Evolutionary conservation across 2,113 vertebrate species (phyloP), one percentile per base, ranked within the genome.

Genomic region (Onychostoma macrolepis): DNA sequence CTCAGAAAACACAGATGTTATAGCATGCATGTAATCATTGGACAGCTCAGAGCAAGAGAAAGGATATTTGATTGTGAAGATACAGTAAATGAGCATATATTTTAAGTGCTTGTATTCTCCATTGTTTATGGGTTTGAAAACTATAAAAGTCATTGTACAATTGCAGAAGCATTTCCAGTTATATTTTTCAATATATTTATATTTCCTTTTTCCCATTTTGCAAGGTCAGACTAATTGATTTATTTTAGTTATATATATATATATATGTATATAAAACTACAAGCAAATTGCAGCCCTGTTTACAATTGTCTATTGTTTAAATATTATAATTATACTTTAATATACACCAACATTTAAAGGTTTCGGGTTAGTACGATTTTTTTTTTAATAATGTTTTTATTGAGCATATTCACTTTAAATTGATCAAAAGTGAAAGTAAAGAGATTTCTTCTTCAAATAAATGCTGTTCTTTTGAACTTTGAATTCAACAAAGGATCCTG

Each of bases 1-100:
- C 79, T 43, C 6, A 8, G 53, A 63, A 8, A 30, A 45, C 5
- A 41, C 80, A 45, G 24, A 80, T 5, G 80, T 48, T 21, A 15
- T n/a, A 28, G 80, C 80, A 71, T 71, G 63, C 28, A 21, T 83
- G 63, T 50, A 48, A 33, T 71, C 28, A 50, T 8, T 83, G 63
- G 43, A 50, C 17, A 36, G 41, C 8, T 83, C 11, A 24, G 63
- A 50, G 26, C 11, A 24, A 50, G 80, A 83, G 63, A 71, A 11
- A 48, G 41, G 17, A 21, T 6, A 67, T 67, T n/a, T 82, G 3
- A 30, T 15, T 41, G n/a, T 48, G 38, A 12, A 69, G 17, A 1
- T 24, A 71, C 26, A 33, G 80, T 15, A 61, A 80, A 13, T 7
- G 1, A 61, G 21, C 17, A 38, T 58, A 1, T 58, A n/a, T 82